Conservation (phyloP, 2,888 invertebrate species). For the Scaptomyza caliginosa region DNA sequence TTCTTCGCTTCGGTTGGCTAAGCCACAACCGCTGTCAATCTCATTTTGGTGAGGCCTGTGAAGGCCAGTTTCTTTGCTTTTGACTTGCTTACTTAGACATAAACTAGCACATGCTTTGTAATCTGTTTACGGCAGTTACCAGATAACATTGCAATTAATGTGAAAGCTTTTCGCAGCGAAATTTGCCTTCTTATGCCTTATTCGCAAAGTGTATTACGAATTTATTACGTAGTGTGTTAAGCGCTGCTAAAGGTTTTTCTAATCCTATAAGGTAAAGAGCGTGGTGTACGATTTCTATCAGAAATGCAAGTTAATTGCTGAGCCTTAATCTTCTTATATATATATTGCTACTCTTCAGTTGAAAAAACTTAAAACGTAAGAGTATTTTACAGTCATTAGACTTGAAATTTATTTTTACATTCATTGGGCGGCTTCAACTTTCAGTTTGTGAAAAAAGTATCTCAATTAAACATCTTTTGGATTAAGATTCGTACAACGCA, state of each 20-base stretch:
- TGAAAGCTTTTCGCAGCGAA: conserved; percentile 74
- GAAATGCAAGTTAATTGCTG: neutral
- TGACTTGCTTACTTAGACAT: conserved; percentile 5
- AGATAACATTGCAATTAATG: conserved; percentile 76
- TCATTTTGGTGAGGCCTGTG: conserved; percentile 35
- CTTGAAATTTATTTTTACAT: neutral
- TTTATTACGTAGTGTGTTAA: conserved; percentile 5
- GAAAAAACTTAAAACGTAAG: neutral
- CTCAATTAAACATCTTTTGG: conserved; percentile 57
- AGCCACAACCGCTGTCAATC: conserved; percentile 70
- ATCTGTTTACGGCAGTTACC: conserved; percentile 54
- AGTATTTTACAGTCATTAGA: neutral
- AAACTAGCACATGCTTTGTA: conserved; percentile 44
- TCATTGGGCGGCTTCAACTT: conserved; percentile 8
- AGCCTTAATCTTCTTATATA: neutral
- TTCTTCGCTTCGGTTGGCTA: conserved; percentile 40
- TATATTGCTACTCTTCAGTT: too few species aligned
- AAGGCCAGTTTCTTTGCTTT: conserved; percentile 31
- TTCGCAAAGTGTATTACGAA: conserved; percentile 4
- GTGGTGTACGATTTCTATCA: neutral
- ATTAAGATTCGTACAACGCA: conserved; percentile 14
- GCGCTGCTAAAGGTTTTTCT: neutral
- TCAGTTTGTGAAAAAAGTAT: conserved; percentile 32
- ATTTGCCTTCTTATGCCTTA: conserved; percentile 11
- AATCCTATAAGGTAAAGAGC: neutral